Percentiles rank a stretch among this genome's conserved stretches.
These are phyloP conservation scores for Gymnopithys bicolor DNA, from an alignment of 2,797 vertebrate species.

Conservation along the genomic window DNA sequence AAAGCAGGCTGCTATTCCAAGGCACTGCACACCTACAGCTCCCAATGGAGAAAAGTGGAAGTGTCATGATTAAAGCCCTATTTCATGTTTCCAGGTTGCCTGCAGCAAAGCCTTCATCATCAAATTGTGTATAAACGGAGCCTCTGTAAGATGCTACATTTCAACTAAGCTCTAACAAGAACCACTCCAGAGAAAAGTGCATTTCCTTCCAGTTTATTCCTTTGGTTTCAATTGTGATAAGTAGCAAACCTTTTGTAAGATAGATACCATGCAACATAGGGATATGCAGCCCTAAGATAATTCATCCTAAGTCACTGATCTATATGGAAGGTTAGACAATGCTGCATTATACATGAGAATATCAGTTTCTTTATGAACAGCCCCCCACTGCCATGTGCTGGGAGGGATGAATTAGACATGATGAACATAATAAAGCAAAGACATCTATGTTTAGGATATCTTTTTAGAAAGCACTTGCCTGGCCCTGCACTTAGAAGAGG, in stretches of 20 bases:
- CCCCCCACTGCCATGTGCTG: background rate
- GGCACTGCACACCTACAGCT: constrained; percentile 37
- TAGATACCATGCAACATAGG: background rate
- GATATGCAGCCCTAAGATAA: background rate
- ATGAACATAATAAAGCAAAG: constrained; percentile 39
- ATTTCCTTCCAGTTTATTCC: constrained; percentile 40
- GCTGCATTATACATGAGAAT: constrained; percentile 51
- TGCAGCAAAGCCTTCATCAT: constrained; percentile 66
- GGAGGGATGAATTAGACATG: constrained; percentile 35
- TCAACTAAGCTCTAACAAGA: constrained; percentile 56
- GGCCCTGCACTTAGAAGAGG: background rate
- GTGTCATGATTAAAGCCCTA: constrained; percentile 54
- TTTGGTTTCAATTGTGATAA: constrained; percentile 27
- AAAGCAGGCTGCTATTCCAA: constrained; percentile 36
- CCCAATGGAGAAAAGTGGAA: constrained; percentile 46
- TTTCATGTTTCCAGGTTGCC: constrained; percentile 60
- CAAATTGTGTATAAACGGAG: constrained; percentile 53
- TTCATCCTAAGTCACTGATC: constrained; percentile 8
- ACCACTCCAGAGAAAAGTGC: constrained; percentile 46
- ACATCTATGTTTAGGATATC: background rate
- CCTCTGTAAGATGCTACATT: constrained; percentile 47
- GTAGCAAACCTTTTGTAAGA: constrained; percentile 6
- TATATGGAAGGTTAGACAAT: constrained; percentile 8
- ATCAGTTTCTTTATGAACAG: constrained; percentile 5
- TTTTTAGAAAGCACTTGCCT: background rate